Conservation (phyloP, 1,140 invertebrate species). For the Euglossa dilemma region DNA sequence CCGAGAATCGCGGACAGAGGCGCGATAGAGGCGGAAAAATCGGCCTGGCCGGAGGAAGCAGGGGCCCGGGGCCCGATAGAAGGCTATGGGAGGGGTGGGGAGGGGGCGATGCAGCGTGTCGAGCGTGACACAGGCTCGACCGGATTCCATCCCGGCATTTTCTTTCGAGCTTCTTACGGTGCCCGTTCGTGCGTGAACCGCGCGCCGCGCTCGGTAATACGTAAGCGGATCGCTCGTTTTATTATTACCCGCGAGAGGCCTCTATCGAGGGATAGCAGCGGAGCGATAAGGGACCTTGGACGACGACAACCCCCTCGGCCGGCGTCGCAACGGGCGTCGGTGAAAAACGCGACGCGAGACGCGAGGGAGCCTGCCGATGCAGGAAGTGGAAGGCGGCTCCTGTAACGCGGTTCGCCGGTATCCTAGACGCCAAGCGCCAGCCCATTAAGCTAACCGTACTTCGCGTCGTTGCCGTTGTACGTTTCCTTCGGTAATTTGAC, state of each 20-base stretch:
- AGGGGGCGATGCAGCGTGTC: constrained; percentile 41
- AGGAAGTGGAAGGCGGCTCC: constrained; percentile 12
- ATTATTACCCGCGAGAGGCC: constrained; percentile 60
- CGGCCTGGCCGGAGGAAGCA: not conserved
- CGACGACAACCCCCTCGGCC: too few relatives aligned
- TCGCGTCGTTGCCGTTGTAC: not conserved
- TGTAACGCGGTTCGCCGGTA: not conserved
- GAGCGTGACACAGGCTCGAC: constrained; percentile 65
- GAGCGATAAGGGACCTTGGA: not conserved
- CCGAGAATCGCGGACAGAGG: not conserved
- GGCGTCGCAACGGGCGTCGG: not conserved
- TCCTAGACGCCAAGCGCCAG: not conserved
- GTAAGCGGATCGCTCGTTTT: constrained; percentile 61
- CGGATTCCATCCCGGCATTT: constrained; percentile 62
- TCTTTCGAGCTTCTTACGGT: constrained; percentile 57
- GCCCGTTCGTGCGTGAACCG: constrained; percentile 70
- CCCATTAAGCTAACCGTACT: constrained; percentile 2
- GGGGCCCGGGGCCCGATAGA: too few relatives aligned
- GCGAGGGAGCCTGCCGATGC: not conserved
- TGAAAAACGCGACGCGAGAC: not conserved
- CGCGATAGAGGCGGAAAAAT: constrained; percentile 17
- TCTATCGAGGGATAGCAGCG: constrained; percentile 6
- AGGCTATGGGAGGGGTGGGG: too few relatives aligned
- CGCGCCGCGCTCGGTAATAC: constrained; percentile 44
- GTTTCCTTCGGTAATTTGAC: not conserved